These are phyloP conservation scores for Bombus sibiricus DNA, from an alignment of 1,140 invertebrate genomes.

Conservation along the genomic window DNA sequence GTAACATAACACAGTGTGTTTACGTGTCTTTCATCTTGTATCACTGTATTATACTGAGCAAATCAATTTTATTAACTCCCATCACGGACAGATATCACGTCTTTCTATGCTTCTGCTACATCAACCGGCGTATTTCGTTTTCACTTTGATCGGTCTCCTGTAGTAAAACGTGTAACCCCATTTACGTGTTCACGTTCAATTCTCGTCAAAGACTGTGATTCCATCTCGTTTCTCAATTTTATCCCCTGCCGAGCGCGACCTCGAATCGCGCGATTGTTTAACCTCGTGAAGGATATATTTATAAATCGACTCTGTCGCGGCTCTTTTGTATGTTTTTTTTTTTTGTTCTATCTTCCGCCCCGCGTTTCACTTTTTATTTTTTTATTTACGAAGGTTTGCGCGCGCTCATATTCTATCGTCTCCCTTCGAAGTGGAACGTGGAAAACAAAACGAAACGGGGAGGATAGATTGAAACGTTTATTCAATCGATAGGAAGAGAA, in stretches of 20 bases:
- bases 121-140: neutral
- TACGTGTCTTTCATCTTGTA: neutral
- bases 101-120: slow-evolving; percentile 10
- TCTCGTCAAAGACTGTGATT: slow-evolving; percentile 3
- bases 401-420: too few species aligned
- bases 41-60: too few species aligned
- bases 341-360: neutral
- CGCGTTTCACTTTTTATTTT: neutral
- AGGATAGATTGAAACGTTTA: slow-evolving; percentile 36
- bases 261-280: slow-evolving; percentile 11
- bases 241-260: too few species aligned
- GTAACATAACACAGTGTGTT: neutral
- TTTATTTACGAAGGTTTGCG: neutral
- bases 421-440: neutral
- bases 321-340: too few species aligned
- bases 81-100: neutral
- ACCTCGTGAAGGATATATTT: slow-evolving; percentile 18
- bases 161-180: slow-evolving; percentile 10
- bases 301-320: neutral
- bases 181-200: slow-evolving; percentile 29
- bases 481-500: slow-evolving; percentile 43
- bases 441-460: neutral
- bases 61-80: slow-evolving; percentile 34
- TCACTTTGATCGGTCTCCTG: slow-evolving; percentile 41
- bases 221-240: slow-evolving; percentile 2